Conservation (phyloP, 53 echinoderm and acorn worm genomes). For the Holothuria leucospilota region DNA sequence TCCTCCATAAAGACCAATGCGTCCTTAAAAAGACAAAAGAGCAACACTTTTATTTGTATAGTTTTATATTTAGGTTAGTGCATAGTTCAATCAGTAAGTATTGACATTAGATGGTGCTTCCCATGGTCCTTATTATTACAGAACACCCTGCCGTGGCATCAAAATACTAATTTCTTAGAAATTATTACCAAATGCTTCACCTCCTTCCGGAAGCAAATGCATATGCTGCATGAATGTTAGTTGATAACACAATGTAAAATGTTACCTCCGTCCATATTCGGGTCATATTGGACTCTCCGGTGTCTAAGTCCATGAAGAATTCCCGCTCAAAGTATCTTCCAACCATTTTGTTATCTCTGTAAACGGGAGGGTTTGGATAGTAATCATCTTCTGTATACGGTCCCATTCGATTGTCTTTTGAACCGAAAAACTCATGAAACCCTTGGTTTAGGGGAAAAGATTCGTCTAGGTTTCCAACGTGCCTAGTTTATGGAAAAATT, state of each 20-base stretch:
- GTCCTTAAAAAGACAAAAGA: not conserved
- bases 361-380: not conserved
- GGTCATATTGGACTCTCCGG: conserved; percentile 1
- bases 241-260: no score
- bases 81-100: no score
- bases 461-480: not conserved
- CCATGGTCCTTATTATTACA: no score
- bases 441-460: conserved; percentile 5
- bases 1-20: not conserved
- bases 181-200: no score
- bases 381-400: not conserved
- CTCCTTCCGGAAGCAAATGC: no score
- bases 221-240: no score
- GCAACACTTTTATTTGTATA: no score
- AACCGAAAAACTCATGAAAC: conserved; percentile 25
- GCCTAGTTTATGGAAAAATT: no score
- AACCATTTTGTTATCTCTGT: conserved; percentile 12
- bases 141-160: no score
- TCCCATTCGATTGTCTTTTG: conserved; percentile 5
- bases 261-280: conserved; percentile 19
- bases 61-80: no score
- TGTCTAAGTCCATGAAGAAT: conserved; percentile 23
- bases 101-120: no score
- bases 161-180: no score
- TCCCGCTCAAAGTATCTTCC: conserved; percentile 20